These are phyloP conservation scores for Bhutanitis thaidina DNA, from an alignment of 2,888 invertebrate species.

Conservation along the genomic window DNA sequence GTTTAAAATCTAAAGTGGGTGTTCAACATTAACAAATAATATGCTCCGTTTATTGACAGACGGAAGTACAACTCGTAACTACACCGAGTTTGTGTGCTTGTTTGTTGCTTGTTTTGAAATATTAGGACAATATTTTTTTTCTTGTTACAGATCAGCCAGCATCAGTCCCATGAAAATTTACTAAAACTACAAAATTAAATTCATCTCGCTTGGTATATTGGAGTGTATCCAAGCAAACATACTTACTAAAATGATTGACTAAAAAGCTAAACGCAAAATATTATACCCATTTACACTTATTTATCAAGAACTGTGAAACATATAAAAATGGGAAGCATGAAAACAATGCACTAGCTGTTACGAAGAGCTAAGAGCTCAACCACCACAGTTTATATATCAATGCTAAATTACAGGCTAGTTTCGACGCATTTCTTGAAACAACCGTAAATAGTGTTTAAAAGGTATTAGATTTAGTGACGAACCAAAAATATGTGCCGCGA, in stretches of 20 bases:
- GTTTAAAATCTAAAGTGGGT: too few relatives aligned
- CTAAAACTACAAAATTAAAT: too few relatives aligned
- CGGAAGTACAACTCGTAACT: too few relatives aligned
- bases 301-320: constrained; percentile 18
- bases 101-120: too few relatives aligned
- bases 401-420: constrained; percentile 96
- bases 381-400: constrained; percentile 70
- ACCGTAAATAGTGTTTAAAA: constrained; percentile 83
- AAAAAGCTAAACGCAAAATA: constrained; percentile 18
- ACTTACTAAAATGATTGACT: constrained; percentile 52
- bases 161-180: too few relatives aligned
- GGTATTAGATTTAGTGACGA: constrained; percentile 53
- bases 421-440: constrained; percentile 96
- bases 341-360: constrained; percentile 30
- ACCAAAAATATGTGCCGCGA: constrained; percentile 84
- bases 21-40: too few relatives aligned
- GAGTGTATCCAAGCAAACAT: background rate
- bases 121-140: too few relatives aligned
- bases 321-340: constrained; percentile 9
- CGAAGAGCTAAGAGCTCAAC: constrained; percentile 53
- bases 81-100: too few relatives aligned
- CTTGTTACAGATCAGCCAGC: too few relatives aligned
- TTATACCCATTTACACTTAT: constrained; percentile 10
- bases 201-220: too few relatives aligned
- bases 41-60: too few relatives aligned